phyloP scores from a whole-genome alignment of 2,888 invertebrate species.

The Drosophila setosimentum region DNA sequence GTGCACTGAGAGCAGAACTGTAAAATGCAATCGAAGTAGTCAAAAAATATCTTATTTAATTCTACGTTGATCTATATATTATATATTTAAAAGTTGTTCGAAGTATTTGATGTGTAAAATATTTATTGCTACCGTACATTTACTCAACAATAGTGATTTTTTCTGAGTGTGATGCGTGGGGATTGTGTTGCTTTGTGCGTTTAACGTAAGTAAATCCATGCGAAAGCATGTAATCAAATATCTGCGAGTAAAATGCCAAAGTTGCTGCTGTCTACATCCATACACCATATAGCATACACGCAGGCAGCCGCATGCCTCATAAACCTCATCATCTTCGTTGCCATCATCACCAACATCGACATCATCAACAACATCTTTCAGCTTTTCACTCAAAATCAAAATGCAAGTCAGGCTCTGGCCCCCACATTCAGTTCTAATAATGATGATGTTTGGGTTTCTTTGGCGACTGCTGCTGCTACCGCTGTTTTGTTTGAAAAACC shows the following conservation, averaged over 20 bases:
- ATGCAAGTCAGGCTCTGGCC: conserved; percentile 64
- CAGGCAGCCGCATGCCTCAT: conserved; percentile 15
- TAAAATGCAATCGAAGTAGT: background rate
- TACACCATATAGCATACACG: conserved; percentile 4
- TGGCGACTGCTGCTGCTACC: conserved; percentile 21
- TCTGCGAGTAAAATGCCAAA: conserved; percentile 28
- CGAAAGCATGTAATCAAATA: conserved; percentile 51
- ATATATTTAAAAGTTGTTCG: background rate
- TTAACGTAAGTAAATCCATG: conserved; percentile 43
- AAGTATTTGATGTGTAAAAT: too few species aligned
- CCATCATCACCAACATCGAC: background rate
- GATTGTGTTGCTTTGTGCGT: conserved; percentile 11
- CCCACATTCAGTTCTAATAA: conserved; percentile 19
- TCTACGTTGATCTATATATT: background rate
- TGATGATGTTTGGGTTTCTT: conserved; percentile 19
- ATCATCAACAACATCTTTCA: conserved; percentile 30
- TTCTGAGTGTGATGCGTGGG: conserved; percentile 13
- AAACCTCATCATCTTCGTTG: conserved; percentile 26
- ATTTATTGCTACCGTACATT: background rate
- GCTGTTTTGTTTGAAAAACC: conserved; percentile 53
- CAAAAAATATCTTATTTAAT: background rate
- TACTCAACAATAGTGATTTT: background rate
- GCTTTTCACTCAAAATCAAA: conserved; percentile 36
- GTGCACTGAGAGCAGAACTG: background rate
- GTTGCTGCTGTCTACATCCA: conserved; percentile 27